These are phyloP conservation scores for Jacana jacana DNA, from an alignment of 2,113 vertebrate species.

Conservation along the genomic window DNA sequence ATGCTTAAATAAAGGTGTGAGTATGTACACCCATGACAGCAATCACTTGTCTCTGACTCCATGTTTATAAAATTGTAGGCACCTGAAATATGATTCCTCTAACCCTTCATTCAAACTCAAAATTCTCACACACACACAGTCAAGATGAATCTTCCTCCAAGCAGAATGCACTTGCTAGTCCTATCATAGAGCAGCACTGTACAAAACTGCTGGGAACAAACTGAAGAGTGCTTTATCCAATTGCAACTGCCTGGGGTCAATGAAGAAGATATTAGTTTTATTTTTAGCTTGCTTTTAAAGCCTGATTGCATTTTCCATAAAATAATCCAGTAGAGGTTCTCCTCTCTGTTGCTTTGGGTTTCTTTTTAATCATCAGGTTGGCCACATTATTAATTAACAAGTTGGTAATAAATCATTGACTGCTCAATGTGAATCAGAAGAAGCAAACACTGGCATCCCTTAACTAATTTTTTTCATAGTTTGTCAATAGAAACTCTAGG, in stretches of 20 bases:
- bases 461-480: background rate
- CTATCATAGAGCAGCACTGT: conserved; percentile 47
- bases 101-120: conserved; percentile 22
- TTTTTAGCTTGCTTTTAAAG: conserved; percentile 62
- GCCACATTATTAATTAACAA: conserved; percentile 26
- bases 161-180: conserved; percentile 52
- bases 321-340: conserved; percentile 55
- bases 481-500: background rate
- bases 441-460: background rate
- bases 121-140: background rate
- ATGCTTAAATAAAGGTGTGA: background rate
- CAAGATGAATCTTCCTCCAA: conserved; percentile 58
- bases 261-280: conserved; percentile 64
- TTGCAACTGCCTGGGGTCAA: conserved; percentile 60
- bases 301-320: conserved; percentile 51
- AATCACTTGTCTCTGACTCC: background rate
- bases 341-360: conserved; percentile 12
- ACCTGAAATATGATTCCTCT: conserved; percentile 31
- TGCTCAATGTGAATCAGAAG: conserved; percentile 15
- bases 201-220: conserved; percentile 61
- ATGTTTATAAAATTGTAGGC: background rate
- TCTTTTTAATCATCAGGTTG: conserved; percentile 38
- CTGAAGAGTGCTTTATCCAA: conserved; percentile 57
- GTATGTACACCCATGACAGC: background rate
- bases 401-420: conserved; percentile 33